These are phyloP conservation scores for Muschampia plurimacula DNA, from an alignment of 2,888 invertebrate genomes.

Conservation along the genomic window DNA sequence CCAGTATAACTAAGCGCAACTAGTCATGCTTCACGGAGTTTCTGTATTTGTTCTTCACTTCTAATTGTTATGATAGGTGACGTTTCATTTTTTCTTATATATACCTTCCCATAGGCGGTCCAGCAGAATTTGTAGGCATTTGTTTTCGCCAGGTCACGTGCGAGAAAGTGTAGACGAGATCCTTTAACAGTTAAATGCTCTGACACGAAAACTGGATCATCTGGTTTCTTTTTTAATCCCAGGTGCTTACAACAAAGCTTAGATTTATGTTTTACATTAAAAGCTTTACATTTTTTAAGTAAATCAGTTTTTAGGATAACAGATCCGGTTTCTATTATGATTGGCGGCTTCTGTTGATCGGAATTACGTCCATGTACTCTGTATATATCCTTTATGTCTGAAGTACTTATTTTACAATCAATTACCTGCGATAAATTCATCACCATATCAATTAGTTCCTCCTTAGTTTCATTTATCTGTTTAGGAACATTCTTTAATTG, in stretches of 20 bases:
- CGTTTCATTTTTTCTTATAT: constrained; percentile 25
- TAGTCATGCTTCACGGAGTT: no score
- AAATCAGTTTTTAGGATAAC: no score
- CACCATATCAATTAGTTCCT: no score
- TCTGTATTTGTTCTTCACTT: background rate
- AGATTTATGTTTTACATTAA: constrained; percentile 37
- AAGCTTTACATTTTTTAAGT: constrained; percentile 19
- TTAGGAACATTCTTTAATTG: no score
- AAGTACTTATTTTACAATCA: no score
- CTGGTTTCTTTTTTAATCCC: constrained; percentile 15
- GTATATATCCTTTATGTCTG: no score
- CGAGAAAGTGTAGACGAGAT: background rate
- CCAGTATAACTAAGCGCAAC: background rate
- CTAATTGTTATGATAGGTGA: constrained; percentile 20
- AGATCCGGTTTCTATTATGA: no score
- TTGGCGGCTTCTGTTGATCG: no score
- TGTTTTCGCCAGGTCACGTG: background rate
- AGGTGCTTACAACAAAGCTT: background rate
- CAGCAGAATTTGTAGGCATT: constrained; percentile 43
- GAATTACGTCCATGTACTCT: no score
- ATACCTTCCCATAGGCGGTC: constrained; percentile 37
- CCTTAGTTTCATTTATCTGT: no score
- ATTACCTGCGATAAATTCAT: no score
- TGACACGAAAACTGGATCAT: constrained; percentile 17
- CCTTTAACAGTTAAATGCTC: background rate